Percentiles rank a stretch among this genome's conserved stretches.
Conservation (phyloP, 2,113 vertebrate genomes). For the Garra rufa region DNA sequence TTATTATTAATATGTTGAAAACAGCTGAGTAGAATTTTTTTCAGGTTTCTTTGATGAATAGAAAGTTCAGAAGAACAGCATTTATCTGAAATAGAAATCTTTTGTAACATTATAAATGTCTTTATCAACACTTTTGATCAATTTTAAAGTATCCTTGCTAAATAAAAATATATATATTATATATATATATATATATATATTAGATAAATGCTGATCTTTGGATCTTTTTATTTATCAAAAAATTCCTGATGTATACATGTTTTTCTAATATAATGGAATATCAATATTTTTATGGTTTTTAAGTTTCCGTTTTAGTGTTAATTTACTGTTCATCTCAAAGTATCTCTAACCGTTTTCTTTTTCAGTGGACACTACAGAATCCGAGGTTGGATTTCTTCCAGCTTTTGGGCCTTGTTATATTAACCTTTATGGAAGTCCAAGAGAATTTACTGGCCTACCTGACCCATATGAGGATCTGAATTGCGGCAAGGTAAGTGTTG, state of each 20-base stretch:
- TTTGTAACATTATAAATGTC: too few relatives aligned
- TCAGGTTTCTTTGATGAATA: too few relatives aligned
- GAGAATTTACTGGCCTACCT: constrained; percentile 93
- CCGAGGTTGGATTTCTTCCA: constrained; percentile 94
- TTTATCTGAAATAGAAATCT: too few relatives aligned
- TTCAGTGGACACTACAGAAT: constrained; percentile 81
- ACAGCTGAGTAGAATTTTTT: too few relatives aligned
- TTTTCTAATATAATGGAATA: not conserved
- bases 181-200: too few relatives aligned
- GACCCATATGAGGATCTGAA: constrained; percentile 95
- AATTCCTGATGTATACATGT: not conserved
- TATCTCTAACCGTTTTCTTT: not conserved
- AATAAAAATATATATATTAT: too few relatives aligned
- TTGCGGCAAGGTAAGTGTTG: constrained; percentile 82
- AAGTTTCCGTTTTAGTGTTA: not conserved
- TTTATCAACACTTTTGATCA: too few relatives aligned
- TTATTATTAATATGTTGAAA: too few relatives aligned
- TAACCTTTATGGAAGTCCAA: constrained; percentile 95
- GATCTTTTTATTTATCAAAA: too few relatives aligned
- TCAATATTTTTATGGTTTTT: not conserved
- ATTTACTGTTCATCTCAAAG: not conserved
- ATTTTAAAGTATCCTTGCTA: too few relatives aligned
- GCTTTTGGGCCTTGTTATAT: constrained; percentile 96
- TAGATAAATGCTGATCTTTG: too few relatives aligned
- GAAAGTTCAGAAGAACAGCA: too few relatives aligned